These are phyloP conservation scores for Agelastica alni DNA, from an alignment of 2,888 invertebrate species.

Conservation along the genomic window DNA sequence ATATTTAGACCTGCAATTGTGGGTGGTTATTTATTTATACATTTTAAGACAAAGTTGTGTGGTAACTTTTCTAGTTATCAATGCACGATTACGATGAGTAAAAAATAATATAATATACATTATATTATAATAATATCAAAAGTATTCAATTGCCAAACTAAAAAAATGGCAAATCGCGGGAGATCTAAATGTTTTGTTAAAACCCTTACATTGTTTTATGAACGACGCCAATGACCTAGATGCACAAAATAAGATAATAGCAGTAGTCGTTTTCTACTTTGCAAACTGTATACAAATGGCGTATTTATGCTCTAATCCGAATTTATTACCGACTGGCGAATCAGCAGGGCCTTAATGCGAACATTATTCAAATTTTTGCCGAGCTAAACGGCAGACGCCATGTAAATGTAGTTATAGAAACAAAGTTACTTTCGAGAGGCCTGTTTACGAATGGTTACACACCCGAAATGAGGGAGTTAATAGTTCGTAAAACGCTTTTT, in stretches of 20 bases:
- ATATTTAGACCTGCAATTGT: too few relatives aligned
- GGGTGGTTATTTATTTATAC: too few relatives aligned
- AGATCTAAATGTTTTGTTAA: too few relatives aligned
- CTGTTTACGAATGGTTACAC: conserved; percentile 7
- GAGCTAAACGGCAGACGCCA: conserved; percentile 18
- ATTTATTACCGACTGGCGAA: conserved; percentile 39
- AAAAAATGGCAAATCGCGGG: too few relatives aligned
- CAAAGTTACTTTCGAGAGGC: conserved; percentile 9
- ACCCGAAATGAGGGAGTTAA: conserved; percentile 1
- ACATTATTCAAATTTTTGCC: conserved; percentile 28
- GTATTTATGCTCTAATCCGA: conserved; percentile 46
- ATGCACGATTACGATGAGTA: too few relatives aligned
- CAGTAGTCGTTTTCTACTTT: conserved; percentile 34
- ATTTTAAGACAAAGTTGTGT: too few relatives aligned
- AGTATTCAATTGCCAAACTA: too few relatives aligned
- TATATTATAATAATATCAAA: too few relatives aligned
- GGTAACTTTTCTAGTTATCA: too few relatives aligned
- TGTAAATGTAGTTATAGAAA: conserved; percentile 20
- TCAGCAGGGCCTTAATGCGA: conserved; percentile 26
- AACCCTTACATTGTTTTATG: too few relatives aligned
- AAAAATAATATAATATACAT: too few relatives aligned
- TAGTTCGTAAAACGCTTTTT: conserved; percentile 12
- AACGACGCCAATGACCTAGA: conserved; percentile 28
- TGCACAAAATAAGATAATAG: conserved; percentile 47
- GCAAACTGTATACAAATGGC: conserved; percentile 47